Evolutionary conservation across 2,888 invertebrate species (phyloP).

Genomic region (Andrena chrysosceles): DNA sequence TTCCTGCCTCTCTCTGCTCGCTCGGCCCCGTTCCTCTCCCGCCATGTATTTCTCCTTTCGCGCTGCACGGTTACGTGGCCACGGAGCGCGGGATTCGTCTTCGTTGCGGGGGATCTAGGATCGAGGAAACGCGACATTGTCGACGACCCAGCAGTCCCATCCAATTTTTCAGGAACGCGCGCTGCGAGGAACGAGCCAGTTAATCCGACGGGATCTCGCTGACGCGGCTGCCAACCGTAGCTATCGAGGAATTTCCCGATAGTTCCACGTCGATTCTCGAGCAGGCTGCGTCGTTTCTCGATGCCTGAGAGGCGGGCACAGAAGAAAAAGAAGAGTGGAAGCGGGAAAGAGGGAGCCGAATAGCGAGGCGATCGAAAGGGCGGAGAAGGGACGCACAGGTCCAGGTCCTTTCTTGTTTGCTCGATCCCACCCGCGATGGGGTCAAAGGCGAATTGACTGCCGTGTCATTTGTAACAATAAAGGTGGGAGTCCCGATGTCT

Average conservation of each 20-base stretch:
- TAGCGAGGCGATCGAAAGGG: constrained; percentile 27
- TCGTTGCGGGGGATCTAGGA: constrained; percentile 38
- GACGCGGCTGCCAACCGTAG: constrained; percentile 62
- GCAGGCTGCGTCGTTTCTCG: constrained; percentile 72
- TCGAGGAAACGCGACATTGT: constrained; percentile 28
- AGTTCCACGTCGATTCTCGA: constrained; percentile 74
- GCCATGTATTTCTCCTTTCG: neutral
- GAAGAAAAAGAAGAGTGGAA: constrained; percentile 28
- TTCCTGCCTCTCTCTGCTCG: constrained; percentile 4
- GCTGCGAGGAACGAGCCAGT: constrained; percentile 55
- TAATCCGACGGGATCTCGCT: constrained; percentile 75
- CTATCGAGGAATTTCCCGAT: constrained; percentile 75
- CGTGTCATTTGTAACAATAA: constrained; percentile 79
- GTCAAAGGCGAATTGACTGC: constrained; percentile 73
- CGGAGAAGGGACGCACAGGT: constrained; percentile 8
- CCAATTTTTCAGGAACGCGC: constrained; percentile 76
- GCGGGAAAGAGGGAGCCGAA: constrained; percentile 11
- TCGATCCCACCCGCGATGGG: constrained; percentile 68
- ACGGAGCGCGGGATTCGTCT: constrained; percentile 65
- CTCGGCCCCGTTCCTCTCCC: constrained; percentile 17
- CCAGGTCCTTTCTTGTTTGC: constrained; percentile 67
- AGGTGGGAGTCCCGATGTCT: constrained; percentile 71
- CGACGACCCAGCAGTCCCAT: constrained; percentile 55
- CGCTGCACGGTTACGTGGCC: constrained; percentile 2
- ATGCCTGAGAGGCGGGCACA: constrained; percentile 38